Evolutionary conservation across 2,113 vertebrate species (phyloP), one percentile per base, ranked within the genome.

Genomic region (Cololabis saira): DNA sequence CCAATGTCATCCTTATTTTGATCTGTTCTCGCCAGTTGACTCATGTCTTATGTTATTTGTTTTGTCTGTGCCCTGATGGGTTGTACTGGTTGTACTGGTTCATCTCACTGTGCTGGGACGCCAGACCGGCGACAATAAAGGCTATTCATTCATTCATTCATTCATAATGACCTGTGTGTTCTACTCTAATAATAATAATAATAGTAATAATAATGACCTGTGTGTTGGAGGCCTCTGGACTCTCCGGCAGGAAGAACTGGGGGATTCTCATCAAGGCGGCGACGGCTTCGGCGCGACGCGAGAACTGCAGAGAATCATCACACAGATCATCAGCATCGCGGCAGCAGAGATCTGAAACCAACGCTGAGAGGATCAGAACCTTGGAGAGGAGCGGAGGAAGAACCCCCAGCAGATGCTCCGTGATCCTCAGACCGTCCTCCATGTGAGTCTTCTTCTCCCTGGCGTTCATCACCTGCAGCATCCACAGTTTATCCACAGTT

Each of bases 351-450:
- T 27, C 24, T 27, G 24, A 27, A 27, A 3, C 24, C 42, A 43
- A 43, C 41, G n/a, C n/a, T n/a, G n/a, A n/a, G n/a, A n/a, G n/a
- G n/a, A 12, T 15, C 16, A 78, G 57, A 37, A 97, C 96, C 94
- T 97, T 96, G 59, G 90, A 91, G 82, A 97, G 92, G 67, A 98
- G 91, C 69, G 88, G 82, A 75, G 95, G 95, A 84, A 98, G 93
- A 76, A 90, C 88, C 50, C 45, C 22, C 62, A 94, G 81, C 78
- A 96, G 94, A 84, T 95, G 93, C 61, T 94, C 89, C n/a, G 96
- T 97, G 76, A 98, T 92, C 86, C 88, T 94, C 2, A 76, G 51
- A 70, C 94, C 92, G 86, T 96, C 96, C 27, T 96, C 95, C 12
- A 75, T 56, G 78, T 95, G 96, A 45, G 82, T 54, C 72, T 93